Evolutionary conservation across 1,140 invertebrate genomes (phyloP).

Genomic region (Chymomyza costata): DNA sequence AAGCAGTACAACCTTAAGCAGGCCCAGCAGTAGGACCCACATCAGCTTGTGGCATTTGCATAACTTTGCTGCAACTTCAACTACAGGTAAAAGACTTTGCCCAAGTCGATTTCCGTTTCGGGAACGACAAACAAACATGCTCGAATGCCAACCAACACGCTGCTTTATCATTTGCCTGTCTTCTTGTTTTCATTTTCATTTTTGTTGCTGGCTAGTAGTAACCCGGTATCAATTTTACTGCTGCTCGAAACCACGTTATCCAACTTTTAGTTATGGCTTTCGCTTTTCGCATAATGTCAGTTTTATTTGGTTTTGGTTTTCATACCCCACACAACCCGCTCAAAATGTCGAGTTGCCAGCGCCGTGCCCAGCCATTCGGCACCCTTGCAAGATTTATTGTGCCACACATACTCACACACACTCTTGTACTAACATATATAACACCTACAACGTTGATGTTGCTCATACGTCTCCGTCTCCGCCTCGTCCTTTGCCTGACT

Average conservation of each 20-base stretch:
- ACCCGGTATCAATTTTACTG: conserved; percentile 56
- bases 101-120: conserved; percentile 67
- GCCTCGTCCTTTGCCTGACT: conserved; percentile 11
- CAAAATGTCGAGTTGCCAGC: neutral
- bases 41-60: conserved; percentile 50
- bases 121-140: too few relatives aligned
- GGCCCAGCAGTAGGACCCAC: conserved; percentile 15
- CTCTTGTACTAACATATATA: conserved; percentile 23
- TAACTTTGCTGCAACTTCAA: conserved; percentile 61
- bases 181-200: conserved; percentile 24
- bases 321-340: conserved; percentile 24
- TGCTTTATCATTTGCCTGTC: too few relatives aligned
- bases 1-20: conserved; percentile 9
- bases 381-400: conserved; percentile 70
- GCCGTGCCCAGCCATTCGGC: conserved; percentile 43
- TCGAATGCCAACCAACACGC: too few relatives aligned
- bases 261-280: conserved; percentile 73
- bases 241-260: conserved; percentile 59
- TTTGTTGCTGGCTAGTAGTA: conserved; percentile 3
- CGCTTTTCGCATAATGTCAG: conserved; percentile 73
- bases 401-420: conserved; percentile 35
- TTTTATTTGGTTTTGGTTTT: conserved; percentile 74
- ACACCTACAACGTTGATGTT: conserved; percentile 35
- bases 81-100: conserved; percentile 59
- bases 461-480: conserved; percentile 16